Evolutionary conservation across 2,797 vertebrate species (phyloP).

Genomic region (Carapus acus): DNA sequence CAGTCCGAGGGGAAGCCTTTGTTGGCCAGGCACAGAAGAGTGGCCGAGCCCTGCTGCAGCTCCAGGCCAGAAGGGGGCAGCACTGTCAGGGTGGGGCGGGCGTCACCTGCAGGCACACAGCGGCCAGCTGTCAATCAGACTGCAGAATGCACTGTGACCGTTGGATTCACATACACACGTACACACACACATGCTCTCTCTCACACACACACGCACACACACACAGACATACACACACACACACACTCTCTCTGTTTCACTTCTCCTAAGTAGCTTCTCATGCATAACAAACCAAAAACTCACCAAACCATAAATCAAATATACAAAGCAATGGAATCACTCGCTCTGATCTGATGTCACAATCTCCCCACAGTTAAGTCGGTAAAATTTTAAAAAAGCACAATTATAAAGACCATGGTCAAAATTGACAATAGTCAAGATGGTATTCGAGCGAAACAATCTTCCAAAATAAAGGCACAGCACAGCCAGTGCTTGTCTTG

Average conservation of each 20-base stretch:
- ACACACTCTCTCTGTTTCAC: conserved; percentile 31
- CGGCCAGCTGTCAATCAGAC: conserved; percentile 15
- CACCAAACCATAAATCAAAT: neutral
- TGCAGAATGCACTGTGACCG: no score
- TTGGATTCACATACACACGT: conserved; percentile 6
- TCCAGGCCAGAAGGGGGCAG: conserved; percentile 40
- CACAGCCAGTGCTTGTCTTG: no score
- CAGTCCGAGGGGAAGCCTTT: conserved; percentile 56
- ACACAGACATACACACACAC: conserved; percentile 20
- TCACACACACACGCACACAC: conserved; percentile 16
- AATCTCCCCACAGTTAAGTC: no score
- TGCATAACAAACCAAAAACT: conserved; percentile 13
- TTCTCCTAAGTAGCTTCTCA: conserved; percentile 22
- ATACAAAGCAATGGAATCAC: neutral
- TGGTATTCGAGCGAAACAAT: no score
- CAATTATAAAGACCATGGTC: no score
- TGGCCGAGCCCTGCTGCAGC: conserved; percentile 32
- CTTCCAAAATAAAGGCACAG: no score
- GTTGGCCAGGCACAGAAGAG: conserved; percentile 50
- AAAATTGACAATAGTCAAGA: no score
- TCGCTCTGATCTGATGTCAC: no score
- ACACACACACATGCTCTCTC: conserved; percentile 11
- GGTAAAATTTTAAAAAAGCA: no score
- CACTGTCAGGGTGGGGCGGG: conserved; percentile 35
- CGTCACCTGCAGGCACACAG: conserved; percentile 7